Percentiles rank a stretch among this genome's conserved stretches.
These are phyloP conservation scores for Myotis planiceps DNA, from an alignment of 2,797 vertebrate species.

Conservation along the genomic window DNA sequence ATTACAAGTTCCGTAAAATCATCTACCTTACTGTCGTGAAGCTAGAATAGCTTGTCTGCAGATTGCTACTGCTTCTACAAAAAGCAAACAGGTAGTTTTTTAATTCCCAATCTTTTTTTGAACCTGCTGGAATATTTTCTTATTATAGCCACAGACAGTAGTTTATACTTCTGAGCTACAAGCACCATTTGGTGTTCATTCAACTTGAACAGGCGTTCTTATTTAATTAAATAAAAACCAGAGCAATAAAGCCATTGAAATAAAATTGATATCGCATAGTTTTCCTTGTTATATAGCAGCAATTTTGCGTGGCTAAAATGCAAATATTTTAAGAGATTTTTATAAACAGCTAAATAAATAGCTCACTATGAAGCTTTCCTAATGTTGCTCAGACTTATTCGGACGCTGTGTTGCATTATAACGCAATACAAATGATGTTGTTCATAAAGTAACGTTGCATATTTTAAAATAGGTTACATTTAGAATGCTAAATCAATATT, in stretches of 20 bases:
- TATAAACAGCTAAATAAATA: background rate
- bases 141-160: slow-evolving; percentile 6
- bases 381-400: background rate
- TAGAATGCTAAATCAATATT: background rate
- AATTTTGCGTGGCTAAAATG: slow-evolving; percentile 29
- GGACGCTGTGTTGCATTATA: background rate
- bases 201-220: slow-evolving; percentile 18
- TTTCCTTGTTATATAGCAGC: background rate
- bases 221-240: background rate
- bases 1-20: slow-evolving; percentile 80
- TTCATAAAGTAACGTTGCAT: background rate
- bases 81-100: slow-evolving; percentile 25
- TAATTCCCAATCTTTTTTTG: slow-evolving; percentile 39
- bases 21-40: slow-evolving; percentile 71
- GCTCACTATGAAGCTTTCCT: slow-evolving; percentile 19
- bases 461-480: slow-evolving; percentile 41
- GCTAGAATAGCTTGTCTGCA: slow-evolving; percentile 64
- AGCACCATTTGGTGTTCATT: slow-evolving; percentile 42
- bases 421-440: background rate
- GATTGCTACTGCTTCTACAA: slow-evolving; percentile 63
- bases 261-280: slow-evolving; percentile 31
- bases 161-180: slow-evolving; percentile 50
- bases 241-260: background rate
- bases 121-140: slow-evolving; percentile 35
- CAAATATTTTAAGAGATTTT: slow-evolving; percentile 33